A percentile compares a stretch with the other conserved stretches of the same genome.
Conservation (phyloP, 2,113 vertebrate genomes). For the Tetraodon nigroviridis region DNA sequence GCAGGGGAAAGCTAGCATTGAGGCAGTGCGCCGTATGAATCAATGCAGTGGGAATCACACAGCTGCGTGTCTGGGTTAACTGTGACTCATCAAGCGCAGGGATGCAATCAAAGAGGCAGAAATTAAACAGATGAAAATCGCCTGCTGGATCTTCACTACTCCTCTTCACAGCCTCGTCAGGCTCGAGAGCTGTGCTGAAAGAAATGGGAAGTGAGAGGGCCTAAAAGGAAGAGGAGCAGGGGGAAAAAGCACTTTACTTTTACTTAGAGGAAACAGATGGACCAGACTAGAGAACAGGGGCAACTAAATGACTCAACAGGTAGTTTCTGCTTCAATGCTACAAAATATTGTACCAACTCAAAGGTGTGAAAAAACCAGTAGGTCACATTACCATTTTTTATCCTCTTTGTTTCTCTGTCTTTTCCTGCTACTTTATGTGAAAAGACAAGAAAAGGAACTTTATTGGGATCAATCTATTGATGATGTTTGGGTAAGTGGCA, state of each 20-base stretch:
- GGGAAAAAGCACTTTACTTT: slow-evolving; percentile 32
- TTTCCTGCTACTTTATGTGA: slow-evolving; percentile 49
- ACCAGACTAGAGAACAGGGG: slow-evolving; percentile 34
- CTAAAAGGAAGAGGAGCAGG: slow-evolving; percentile 33
- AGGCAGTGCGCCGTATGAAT: slow-evolving; percentile 41
- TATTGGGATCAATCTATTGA: neutral
- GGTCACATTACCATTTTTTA: slow-evolving; percentile 36
- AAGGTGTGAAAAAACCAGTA: slow-evolving; percentile 14
- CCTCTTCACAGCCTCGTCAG: slow-evolving; percentile 39
- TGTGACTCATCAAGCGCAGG: slow-evolving; percentile 62
- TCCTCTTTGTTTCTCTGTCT: slow-evolving; percentile 43
- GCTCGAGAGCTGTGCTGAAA: slow-evolving; percentile 22
- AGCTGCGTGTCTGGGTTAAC: slow-evolving; percentile 67
- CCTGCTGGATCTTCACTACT: slow-evolving; percentile 54
- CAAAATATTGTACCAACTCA: slow-evolving; percentile 26
- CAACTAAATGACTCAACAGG: slow-evolving; percentile 43
- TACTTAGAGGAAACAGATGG: slow-evolving; percentile 57
- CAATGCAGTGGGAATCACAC: slow-evolving; percentile 42
- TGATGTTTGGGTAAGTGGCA: too few relatives aligned
- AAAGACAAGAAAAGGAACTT: slow-evolving; percentile 27
- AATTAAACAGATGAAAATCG: slow-evolving; percentile 59
- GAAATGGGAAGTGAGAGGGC: slow-evolving; percentile 10
- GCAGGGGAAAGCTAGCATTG: slow-evolving; percentile 26
- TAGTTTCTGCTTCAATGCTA: slow-evolving; percentile 37
- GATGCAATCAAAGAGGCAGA: slow-evolving; percentile 54